These are phyloP conservation scores for Crocuta crocuta DNA, from an alignment of 2,113 vertebrate species.

Conservation along the genomic window DNA sequence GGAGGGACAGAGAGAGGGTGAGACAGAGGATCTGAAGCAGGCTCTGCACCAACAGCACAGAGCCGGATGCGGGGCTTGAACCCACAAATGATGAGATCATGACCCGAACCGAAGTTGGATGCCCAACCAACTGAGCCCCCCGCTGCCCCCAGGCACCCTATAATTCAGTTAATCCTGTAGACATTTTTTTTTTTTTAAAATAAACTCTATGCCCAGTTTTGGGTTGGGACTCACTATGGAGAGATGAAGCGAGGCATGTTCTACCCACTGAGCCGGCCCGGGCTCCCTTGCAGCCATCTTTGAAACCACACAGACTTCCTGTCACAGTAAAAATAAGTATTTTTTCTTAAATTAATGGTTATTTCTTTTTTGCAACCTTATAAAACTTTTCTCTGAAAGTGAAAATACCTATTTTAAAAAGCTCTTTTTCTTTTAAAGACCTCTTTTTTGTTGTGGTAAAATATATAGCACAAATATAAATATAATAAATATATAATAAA, in stretches of 20 bases:
- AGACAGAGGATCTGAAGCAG: neutral
- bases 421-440: neutral
- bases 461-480: neutral
- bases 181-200: neutral
- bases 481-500: too few species aligned
- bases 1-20: neutral
- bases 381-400: neutral
- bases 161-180: too few species aligned
- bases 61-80: fast-evolving
- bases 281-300: neutral
- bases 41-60: neutral
- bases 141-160: neutral
- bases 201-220: neutral
- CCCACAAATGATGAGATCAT: neutral
- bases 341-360: neutral
- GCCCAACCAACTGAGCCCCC: neutral
- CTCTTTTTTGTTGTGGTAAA: neutral
- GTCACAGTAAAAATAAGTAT: neutral
- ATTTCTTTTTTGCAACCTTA: neutral
- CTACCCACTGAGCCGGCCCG: too few species aligned
- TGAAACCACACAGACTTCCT: neutral
- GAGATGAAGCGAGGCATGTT: neutral
- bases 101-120: neutral
- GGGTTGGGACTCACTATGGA: neutral
- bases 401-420: neutral